Percentiles rank a stretch among this genome's conserved stretches.
These are phyloP conservation scores for Orcinus orca DNA, from an alignment of 2,113 vertebrate genomes.

Conservation along the genomic window DNA sequence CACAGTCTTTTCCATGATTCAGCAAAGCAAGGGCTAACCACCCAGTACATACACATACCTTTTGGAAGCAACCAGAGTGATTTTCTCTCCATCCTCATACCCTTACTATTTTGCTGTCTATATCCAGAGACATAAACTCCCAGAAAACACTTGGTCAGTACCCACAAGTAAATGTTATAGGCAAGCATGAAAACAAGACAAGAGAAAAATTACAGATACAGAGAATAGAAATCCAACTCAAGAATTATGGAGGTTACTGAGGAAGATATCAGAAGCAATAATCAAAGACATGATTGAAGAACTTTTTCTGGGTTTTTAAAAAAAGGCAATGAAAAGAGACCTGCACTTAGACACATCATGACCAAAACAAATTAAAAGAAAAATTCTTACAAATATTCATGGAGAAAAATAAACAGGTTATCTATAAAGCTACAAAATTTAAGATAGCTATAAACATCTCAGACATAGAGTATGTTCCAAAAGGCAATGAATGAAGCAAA, in stretches of 20 bases:
- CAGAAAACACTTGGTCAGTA: background rate
- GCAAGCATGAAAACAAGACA: background rate
- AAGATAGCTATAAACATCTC: background rate
- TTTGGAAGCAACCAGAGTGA: background rate
- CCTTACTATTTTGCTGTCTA: background rate
- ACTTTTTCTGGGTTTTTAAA: background rate
- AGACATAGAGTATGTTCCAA: background rate
- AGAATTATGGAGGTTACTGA: background rate
- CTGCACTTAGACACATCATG: background rate
- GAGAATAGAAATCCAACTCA: background rate
- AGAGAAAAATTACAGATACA: background rate
- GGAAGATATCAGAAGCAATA: slow-evolving; percentile 13
- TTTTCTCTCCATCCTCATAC: background rate
- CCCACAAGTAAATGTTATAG: background rate
- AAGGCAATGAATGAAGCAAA: background rate
- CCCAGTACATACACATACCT: background rate
- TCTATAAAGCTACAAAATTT: slow-evolving; percentile 23
- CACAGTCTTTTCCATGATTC: background rate
- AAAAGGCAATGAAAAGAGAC: background rate
- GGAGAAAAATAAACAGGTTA: background rate
- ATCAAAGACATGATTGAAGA: background rate
- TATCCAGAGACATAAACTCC: background rate
- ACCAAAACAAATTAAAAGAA: background rate
- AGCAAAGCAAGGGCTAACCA: background rate
- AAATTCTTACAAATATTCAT: background rate